Conservation (phyloP, 2,113 vertebrate species). For the Syngnathus typhle region DNA sequence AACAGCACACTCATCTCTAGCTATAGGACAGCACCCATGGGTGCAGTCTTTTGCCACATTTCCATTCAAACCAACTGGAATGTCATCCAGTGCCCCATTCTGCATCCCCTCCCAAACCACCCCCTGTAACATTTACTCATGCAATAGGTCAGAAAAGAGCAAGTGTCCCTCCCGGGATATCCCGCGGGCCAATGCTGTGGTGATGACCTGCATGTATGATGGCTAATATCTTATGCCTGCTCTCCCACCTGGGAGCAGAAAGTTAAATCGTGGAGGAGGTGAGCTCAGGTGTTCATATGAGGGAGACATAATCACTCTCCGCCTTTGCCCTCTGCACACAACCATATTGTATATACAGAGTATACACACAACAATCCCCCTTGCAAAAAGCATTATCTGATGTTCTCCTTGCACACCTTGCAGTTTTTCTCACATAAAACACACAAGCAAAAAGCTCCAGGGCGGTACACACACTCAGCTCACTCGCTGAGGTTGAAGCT, state of each 20-base stretch:
- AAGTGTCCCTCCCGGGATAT: constrained; percentile 60
- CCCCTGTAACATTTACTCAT: constrained; percentile 64
- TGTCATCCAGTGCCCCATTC: constrained; percentile 64
- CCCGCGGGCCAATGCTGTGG: constrained; percentile 40
- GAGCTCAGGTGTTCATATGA: constrained; percentile 28
- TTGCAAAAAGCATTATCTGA: constrained; percentile 8
- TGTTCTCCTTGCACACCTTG: not conserved
- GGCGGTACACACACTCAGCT: constrained; percentile 1
- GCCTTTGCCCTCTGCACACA: constrained; percentile 38
- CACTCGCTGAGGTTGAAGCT: constrained; percentile 20
- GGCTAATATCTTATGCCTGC: not conserved
- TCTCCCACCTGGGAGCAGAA: not conserved
- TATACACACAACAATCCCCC: constrained; percentile 7
- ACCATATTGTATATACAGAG: not conserved
- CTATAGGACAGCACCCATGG: constrained; percentile 69
- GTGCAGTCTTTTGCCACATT: constrained; percentile 43
- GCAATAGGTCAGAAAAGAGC: constrained; percentile 74
- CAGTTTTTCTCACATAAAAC: constrained; percentile 4
- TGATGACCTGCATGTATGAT: constrained; percentile 58
- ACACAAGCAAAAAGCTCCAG: constrained; percentile 19
- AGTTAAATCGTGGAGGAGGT: constrained; percentile 14
- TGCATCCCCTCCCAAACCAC: constrained; percentile 33
- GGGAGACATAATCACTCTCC: constrained; percentile 20
- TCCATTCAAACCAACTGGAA: constrained; percentile 58
- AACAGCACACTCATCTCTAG: constrained; percentile 39